Evolutionary conservation across 2,797 vertebrate species (phyloP).

Genomic region (Aphelocoma californica): DNA sequence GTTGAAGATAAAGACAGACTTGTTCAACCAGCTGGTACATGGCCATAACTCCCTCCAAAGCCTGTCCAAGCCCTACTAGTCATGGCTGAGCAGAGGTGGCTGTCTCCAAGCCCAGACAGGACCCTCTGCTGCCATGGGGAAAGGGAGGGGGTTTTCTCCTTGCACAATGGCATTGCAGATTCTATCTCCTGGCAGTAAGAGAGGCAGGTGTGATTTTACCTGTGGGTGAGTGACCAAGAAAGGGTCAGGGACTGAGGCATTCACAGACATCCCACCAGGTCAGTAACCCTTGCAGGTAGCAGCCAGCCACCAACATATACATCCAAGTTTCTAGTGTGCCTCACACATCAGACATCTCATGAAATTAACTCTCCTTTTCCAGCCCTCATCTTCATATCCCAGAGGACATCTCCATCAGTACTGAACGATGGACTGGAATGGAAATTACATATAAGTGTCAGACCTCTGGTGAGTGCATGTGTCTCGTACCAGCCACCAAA

Average conservation of each 20-base stretch:
- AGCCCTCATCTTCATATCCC: neutral
- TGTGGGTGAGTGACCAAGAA: neutral
- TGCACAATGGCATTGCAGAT: fast-evolving
- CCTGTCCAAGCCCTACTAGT: neutral
- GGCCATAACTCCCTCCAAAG: neutral
- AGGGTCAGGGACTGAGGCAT: neutral
- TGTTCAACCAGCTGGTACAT: neutral
- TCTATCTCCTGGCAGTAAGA: neutral
- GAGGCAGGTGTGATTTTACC: neutral
- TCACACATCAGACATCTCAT: neutral
- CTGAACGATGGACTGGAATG: neutral
- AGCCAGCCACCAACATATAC: neutral
- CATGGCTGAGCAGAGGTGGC: neutral
- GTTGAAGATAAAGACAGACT: neutral
- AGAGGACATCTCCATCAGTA: neutral
- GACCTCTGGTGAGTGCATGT: neutral
- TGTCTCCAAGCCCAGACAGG: neutral
- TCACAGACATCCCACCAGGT: neutral
- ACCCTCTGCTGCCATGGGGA: neutral
- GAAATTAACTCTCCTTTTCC: neutral
- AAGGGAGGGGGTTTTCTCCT: neutral
- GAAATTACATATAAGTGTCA: neutral
- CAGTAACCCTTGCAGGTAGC: neutral
- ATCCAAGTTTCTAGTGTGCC: neutral
- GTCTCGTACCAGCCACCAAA: neutral